Evolutionary conservation across 2,113 vertebrate species (phyloP).

Genomic region (Fregetta grallaria): DNA sequence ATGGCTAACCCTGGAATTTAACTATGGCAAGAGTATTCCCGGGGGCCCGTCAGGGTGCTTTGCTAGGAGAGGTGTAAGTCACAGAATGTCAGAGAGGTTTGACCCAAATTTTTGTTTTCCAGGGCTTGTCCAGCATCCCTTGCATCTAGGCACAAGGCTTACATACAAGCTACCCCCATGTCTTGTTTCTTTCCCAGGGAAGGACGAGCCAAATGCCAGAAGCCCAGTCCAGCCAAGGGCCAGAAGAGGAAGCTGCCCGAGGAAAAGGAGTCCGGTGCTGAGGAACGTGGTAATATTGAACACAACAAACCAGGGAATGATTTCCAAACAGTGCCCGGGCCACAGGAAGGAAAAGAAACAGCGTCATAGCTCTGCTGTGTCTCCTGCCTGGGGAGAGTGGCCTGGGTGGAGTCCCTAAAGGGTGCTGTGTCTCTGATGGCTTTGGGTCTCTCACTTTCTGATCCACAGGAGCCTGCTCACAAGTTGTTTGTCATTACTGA

Average conservation of each 20-base stretch:
- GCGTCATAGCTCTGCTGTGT: background rate
- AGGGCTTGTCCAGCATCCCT: background rate
- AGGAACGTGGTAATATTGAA: slow-evolving; percentile 59
- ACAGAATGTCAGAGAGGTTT: background rate
- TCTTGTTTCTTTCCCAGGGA: slow-evolving; percentile 45
- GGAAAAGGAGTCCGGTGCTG: slow-evolving; percentile 4
- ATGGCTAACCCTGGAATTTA: background rate
- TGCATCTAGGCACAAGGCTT: background rate
- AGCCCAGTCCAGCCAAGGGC: slow-evolving; percentile 40
- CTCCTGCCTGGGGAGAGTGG: background rate
- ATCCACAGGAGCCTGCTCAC: background rate
- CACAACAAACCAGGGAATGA: background rate
- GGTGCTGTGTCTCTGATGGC: background rate
- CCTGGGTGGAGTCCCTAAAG: background rate
- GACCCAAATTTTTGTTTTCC: background rate
- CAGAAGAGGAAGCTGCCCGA: slow-evolving; percentile 53
- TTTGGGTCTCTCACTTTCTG: background rate
- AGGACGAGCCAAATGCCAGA: slow-evolving; percentile 63
- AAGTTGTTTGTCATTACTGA: background rate
- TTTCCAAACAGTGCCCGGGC: background rate
- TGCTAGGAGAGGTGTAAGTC: background rate
- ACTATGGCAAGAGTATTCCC: background rate
- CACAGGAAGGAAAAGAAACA: background rate
- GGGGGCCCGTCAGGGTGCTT: background rate
- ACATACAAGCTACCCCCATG: background rate